Conservation (phyloP, 2,888 invertebrate species). For the Oxycera nigricornis region DNA sequence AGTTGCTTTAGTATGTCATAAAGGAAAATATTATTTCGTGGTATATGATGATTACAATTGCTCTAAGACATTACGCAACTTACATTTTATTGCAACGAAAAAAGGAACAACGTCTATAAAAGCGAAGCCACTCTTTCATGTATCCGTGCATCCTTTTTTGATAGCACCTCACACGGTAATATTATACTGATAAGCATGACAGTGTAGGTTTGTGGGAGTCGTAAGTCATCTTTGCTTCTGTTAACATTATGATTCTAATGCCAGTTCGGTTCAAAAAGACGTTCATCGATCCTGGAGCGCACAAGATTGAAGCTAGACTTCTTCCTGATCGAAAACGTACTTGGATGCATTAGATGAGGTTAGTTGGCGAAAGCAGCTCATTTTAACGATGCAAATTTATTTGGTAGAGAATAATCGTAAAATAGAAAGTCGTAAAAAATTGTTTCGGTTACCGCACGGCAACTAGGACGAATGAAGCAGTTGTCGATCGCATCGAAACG, state of each 20-base stretch:
- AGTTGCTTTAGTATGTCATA: conserved; percentile 22
- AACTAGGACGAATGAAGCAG: conserved; percentile 5
- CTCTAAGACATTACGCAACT: conserved; percentile 35
- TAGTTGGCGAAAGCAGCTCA: conserved; percentile 33
- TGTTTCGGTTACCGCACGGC: conserved; percentile 12
- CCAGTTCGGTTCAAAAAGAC: not conserved
- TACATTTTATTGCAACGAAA: conserved; percentile 36
- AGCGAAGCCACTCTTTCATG: conserved; percentile 22
- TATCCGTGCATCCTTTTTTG: conserved; percentile 29
- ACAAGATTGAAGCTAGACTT: not conserved
- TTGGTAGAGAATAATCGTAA: conserved; percentile 32
- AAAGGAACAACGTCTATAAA: conserved; percentile 36
- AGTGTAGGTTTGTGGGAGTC: conserved; percentile 1
- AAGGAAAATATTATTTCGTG: conserved; percentile 34
- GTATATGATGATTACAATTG: conserved; percentile 39
- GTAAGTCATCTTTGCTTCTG: not conserved
- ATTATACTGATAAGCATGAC: conserved; percentile 34
- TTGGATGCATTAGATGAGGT: conserved; percentile 22
- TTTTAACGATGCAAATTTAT: conserved; percentile 40
- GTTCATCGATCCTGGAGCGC: not conserved
- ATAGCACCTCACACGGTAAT: conserved; percentile 32
- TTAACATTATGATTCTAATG: not conserved
- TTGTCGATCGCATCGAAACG: not conserved
- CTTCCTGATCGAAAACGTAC: conserved; percentile 10
- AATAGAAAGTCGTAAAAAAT: conserved; percentile 39